Percentiles rank a stretch among this genome's conserved stretches.
phyloP scores from a whole-genome alignment of 2,113 vertebrate species.

The Chrysochloris asiatica region DNA sequence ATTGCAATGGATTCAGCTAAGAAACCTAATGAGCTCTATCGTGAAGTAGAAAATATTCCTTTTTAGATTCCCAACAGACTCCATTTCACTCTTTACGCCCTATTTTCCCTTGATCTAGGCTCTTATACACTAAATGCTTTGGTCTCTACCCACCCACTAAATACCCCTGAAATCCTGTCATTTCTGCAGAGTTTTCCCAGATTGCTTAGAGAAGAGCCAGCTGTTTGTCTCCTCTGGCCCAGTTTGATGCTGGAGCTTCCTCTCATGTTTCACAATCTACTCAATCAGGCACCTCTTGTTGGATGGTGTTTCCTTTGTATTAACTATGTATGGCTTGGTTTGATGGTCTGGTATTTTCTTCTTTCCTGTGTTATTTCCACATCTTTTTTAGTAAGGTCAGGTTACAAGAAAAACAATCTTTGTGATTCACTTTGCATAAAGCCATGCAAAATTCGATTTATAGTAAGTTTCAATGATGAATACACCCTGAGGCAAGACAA shows the following conservation, averaged over 20 bases:
- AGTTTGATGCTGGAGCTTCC: neutral
- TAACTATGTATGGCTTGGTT: neutral
- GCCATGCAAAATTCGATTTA: neutral
- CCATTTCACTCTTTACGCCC: neutral
- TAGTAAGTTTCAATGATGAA: constrained; percentile 36
- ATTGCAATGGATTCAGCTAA: neutral
- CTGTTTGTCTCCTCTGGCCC: neutral
- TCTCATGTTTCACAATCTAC: neutral
- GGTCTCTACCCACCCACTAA: neutral
- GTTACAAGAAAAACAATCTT: neutral
- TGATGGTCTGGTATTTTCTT: neutral
- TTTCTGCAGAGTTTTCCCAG: neutral
- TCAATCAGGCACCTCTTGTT: neutral
- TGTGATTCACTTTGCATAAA: constrained; percentile 39
- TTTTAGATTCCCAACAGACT: neutral
- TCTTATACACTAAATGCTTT: neutral
- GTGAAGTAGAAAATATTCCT: neutral
- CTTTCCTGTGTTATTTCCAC: neutral
- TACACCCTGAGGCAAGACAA: neutral
- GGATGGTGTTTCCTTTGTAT: neutral
- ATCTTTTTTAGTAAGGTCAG: neutral
- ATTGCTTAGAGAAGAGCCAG: neutral
- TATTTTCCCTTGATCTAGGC: neutral
- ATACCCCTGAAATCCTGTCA: neutral
- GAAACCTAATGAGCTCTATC: neutral